Base-by-base conservation (phyloP, 2,113 vertebrate species). In the Pachypanchax playfairii region DNA sequence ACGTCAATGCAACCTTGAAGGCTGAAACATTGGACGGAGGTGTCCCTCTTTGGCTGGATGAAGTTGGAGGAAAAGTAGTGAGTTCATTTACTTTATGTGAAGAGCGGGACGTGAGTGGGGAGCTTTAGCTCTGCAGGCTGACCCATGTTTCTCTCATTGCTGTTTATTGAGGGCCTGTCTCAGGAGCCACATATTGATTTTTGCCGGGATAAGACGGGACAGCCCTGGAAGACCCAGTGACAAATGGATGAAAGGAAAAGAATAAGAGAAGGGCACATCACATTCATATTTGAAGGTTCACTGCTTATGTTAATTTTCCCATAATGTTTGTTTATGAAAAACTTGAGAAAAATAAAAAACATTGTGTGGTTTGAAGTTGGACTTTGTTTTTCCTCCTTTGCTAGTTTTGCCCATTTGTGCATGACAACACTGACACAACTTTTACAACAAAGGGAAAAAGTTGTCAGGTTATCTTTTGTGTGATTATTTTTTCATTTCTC, bases 151-250 rank as follows among this genome's bases (percentile, higher is more conserved):
- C 82, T 84, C 75, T 73, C 70, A 55, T 59, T 36, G 49, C 77
- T 84, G 85, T 88, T 90, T 90, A 90, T 88, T 77, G 80, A 86
- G 76, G 83, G 75, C 75, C 81, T 75, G 77, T 87, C 80, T 84
- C 83, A 63, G 78, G 76, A 72, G 79, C 82, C 77, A 73, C 67
- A 49, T 90, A 90, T 90, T 86, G 88, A 90, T 90, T 87, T 87
- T 70, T 88, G 80, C 61, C 80, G 65, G 85, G 80, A 88, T 87
- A 79, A 88, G 82, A 88, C 87, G 88, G 85, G 83, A 85, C 80
- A 82, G 83, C 81, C 82, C 80, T 82, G 76, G 68, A 82, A 82
- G 82, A 87, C 76, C 73, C 46, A 0, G 78, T 86, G 88, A 87
- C 56, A 41, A 75, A 88, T 90, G 81, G 81, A 82, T 75, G 75